These are phyloP conservation scores for Miichthys miiuy DNA, from an alignment of 2,797 vertebrate genomes.

Conservation along the genomic window DNA sequence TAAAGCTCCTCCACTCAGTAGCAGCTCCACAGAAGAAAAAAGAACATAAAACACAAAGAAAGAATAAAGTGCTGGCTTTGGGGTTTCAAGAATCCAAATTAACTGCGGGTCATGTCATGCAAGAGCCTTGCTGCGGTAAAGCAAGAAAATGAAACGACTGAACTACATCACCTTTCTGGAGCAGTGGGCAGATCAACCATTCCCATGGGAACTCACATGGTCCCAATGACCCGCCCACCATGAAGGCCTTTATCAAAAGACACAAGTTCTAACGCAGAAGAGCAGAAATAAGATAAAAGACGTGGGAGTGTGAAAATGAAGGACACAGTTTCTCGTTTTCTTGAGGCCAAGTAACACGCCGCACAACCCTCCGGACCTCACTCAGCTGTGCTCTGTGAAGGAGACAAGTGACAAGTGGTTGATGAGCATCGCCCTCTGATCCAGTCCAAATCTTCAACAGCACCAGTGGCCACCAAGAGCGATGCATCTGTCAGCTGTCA, in stretches of 20 bases:
- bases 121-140: constrained; percentile 62
- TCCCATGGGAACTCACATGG: constrained; percentile 76
- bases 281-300: constrained; percentile 53
- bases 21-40: constrained; percentile 61
- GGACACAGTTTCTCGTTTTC: constrained; percentile 56
- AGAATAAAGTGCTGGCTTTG: constrained; percentile 69
- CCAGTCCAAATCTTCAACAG: constrained; percentile 58
- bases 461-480: constrained; percentile 67
- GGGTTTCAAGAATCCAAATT: constrained; percentile 78
- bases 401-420: constrained; percentile 62
- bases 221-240: constrained; percentile 56
- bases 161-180: constrained; percentile 71
- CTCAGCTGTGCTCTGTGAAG: constrained; percentile 59
- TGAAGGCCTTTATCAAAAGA: constrained; percentile 54
- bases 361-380: constrained; percentile 45
- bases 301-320: constrained; percentile 43
- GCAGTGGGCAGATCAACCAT: constrained; percentile 67
- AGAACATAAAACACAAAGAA: constrained; percentile 73
- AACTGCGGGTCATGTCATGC: constrained; percentile 79
- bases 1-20: constrained; percentile 75
- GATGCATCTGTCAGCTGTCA: constrained; percentile 79
- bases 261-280: constrained; percentile 48
- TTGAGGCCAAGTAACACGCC: constrained; percentile 37
- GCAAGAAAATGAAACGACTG: constrained; percentile 63
- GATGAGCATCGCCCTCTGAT: constrained; percentile 58